Conservation (phyloP, 1,140 invertebrate species). For the Tetramorium alpestre region DNA sequence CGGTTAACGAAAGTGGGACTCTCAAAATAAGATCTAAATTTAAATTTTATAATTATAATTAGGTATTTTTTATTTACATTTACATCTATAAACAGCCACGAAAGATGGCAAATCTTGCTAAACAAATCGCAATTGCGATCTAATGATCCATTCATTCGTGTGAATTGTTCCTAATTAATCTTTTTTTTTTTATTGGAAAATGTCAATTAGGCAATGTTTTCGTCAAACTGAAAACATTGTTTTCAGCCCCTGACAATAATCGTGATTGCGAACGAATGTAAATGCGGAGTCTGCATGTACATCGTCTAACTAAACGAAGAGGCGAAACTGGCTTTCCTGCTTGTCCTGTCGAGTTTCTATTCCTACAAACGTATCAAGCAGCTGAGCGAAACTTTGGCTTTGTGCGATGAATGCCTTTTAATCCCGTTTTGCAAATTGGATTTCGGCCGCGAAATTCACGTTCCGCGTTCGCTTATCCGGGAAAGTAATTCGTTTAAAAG, state of each 20-base stretch:
- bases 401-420: conserved; percentile 56
- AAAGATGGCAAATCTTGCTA: neutral
- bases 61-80: neutral
- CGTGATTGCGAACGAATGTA: neutral
- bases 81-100: no score
- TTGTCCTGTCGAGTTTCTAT: conserved; percentile 33
- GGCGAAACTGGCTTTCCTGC: neutral
- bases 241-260: conserved; percentile 19
- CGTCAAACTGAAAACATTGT: neutral
- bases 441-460: conserved; percentile 57
- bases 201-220: neutral
- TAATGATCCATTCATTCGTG: no score
- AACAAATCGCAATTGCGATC: neutral
- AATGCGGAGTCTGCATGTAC: neutral
- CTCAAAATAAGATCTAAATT: neutral
- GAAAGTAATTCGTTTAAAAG: conserved; percentile 14
- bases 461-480: neutral
- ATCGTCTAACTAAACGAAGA: conserved; percentile 19
- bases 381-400: conserved; percentile 49
- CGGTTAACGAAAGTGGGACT: neutral
- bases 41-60: neutral
- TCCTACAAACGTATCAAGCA: conserved; percentile 38
- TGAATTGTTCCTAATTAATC: neutral
- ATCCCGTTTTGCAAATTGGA: conserved; percentile 61
- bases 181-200: neutral